Evolutionary conservation across 2,797 vertebrate species (phyloP), one percentile per base, ranked within the genome.

Genomic region (Hypotaenidia philippensis): DNA sequence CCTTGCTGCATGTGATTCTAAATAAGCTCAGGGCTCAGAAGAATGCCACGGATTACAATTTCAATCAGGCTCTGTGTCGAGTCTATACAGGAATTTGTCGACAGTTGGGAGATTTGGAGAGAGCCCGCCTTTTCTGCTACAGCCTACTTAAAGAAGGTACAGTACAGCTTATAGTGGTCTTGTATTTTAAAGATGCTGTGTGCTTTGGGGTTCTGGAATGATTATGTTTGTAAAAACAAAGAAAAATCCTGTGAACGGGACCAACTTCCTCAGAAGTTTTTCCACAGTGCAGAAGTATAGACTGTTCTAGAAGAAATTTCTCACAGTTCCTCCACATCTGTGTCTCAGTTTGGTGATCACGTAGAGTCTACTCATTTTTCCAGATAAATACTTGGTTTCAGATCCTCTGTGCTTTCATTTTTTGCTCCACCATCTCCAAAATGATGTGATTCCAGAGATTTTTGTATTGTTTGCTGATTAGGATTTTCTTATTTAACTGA

Each of bases 141-240:
- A 98, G 97, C 88, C 95, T 99, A 15, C 98, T 99, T 22, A 98
- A 98, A 93, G 99, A 99, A 98, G 99, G 99, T 99, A 83, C 22
- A 89, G 34, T 47, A 31, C 66, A 31, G 22, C 29, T 49, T 56
- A 9, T 56, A 9, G 7, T 20, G 31, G 11, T 55, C 5, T 76
- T 57, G 4, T 32, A 3, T 40, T 15, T 34, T 65, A 92, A 72
- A 45, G 47, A 14, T 20, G 2, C 14, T 53, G 2, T 36, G 2
- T 38, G 31, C 52, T 68, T 13, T 49, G 25, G 18, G 47, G 23
- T 81, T 79, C 14, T 65, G 79, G 63, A 65, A 36, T 49, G 5
- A 29, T n/a, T 57, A 11, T 40, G 29, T 77, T 49, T 61, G 10
- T 89, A 23, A 82, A 87, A 87, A 22, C 23, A 59, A 56, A 83